These are phyloP conservation scores for Polylopha cassiicola DNA, from an alignment of 2,888 invertebrate genomes.

Conservation along the genomic window DNA sequence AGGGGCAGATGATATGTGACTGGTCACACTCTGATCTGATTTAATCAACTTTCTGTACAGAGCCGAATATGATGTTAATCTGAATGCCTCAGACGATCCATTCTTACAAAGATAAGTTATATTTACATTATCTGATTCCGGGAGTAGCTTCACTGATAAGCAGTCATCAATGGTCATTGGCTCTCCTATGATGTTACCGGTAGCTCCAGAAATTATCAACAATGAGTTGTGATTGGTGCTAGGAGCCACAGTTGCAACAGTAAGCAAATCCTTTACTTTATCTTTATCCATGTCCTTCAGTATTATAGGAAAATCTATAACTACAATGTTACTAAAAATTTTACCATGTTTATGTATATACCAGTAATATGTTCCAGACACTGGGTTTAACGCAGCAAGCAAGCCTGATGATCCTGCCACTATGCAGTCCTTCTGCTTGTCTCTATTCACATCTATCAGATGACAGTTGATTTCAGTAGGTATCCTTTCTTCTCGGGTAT, in stretches of 20 bases:
- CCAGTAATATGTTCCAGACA: slow-evolving; percentile 77
- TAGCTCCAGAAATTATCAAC: slow-evolving; percentile 83
- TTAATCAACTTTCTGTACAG: slow-evolving; percentile 54
- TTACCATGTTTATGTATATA: slow-evolving; percentile 76
- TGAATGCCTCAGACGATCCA: slow-evolving; percentile 74
- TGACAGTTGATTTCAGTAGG: slow-evolving; percentile 86
- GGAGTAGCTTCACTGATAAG: slow-evolving; percentile 74
- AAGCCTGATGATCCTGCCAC: slow-evolving; percentile 83
- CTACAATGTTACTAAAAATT: slow-evolving; percentile 70
- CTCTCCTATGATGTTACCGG: slow-evolving; percentile 81
- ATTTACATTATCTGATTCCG: slow-evolving; percentile 67
- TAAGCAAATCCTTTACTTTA: slow-evolving; percentile 81
- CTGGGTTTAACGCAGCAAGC: slow-evolving; percentile 70
- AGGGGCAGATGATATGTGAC: slow-evolving; percentile 46
- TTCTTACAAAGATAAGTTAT: slow-evolving; percentile 78
- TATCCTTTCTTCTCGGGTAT: slow-evolving; percentile 80
- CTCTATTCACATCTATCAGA: slow-evolving; percentile 83
- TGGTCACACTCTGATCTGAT: slow-evolving; percentile 40
- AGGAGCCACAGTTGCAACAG: slow-evolving; percentile 73
- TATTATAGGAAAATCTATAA: slow-evolving; percentile 82
- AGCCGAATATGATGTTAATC: slow-evolving; percentile 52
- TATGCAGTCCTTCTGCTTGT: slow-evolving; percentile 85
- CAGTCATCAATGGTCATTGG: slow-evolving; percentile 79
- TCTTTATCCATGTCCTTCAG: slow-evolving; percentile 85
- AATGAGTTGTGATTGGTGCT: slow-evolving; percentile 78